These are phyloP conservation scores for Anser cygnoides DNA, from an alignment of 2,113 vertebrate species.

Conservation along the genomic window DNA sequence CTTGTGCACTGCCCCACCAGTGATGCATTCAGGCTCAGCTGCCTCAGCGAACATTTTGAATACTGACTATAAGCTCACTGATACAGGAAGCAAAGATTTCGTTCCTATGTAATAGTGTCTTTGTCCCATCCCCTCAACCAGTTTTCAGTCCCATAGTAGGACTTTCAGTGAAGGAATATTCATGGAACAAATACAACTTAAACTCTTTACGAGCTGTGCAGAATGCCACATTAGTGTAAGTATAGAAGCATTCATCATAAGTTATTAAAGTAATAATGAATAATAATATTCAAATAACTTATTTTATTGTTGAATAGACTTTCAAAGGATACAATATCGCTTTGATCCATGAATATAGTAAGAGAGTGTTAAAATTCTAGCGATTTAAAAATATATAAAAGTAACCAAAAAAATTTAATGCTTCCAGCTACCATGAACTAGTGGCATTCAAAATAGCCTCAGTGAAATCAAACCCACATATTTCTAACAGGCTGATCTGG, in stretches of 20 bases:
- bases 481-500: background rate
- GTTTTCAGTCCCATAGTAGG: background rate
- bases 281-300: background rate
- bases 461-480: background rate
- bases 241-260: background rate
- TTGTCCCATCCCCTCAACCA: background rate
- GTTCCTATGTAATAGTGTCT: fast-evolving
- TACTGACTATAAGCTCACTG: background rate
- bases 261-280: background rate
- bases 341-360: background rate
- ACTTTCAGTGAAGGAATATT: background rate
- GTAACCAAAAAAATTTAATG: background rate
- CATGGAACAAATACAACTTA: background rate
- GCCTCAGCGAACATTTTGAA: background rate
- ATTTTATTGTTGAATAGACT: background rate
- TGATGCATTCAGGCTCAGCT: background rate
- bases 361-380: background rate
- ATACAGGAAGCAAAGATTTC: background rate
- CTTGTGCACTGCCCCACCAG: background rate
- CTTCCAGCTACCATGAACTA: background rate
- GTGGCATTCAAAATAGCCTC: background rate
- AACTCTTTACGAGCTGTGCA: background rate
- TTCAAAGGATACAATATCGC: background rate
- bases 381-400: background rate
- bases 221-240: background rate